Evolutionary conservation across 2,113 vertebrate species (phyloP).

Genomic region (Pachypanchax playfairii): DNA sequence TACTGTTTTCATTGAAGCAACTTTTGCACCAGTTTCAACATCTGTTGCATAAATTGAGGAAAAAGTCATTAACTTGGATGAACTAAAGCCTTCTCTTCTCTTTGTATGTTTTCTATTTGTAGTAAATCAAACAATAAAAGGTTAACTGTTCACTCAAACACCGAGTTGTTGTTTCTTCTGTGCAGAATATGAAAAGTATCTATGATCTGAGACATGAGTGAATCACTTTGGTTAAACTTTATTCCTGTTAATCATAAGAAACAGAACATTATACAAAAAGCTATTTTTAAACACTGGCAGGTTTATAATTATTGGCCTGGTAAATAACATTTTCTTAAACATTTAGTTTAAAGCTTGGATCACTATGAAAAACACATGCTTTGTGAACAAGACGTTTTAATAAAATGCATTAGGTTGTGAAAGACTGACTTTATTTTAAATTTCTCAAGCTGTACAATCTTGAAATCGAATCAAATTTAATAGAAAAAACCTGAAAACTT

Average conservation of each 20-base stretch:
- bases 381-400: not conserved
- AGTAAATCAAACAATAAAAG: conserved; percentile 54
- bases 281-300: not conserved
- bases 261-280: not conserved
- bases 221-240: not conserved
- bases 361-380: too few relatives aligned
- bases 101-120: conserved; percentile 58
- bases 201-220: not conserved
- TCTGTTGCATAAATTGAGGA: not conserved
- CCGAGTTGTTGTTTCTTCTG: not conserved
- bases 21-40: conserved; percentile 13
- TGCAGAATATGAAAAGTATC: not conserved
- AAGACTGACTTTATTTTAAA: not conserved
- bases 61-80: conserved; percentile 26
- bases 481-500: conserved; percentile 4
- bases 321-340: too few relatives aligned
- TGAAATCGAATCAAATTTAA: conserved; percentile 13
- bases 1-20: conserved; percentile 9
- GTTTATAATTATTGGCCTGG: too few relatives aligned
- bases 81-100: not conserved
- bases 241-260: not conserved
- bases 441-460: too few relatives aligned
- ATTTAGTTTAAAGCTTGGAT: too few relatives aligned
- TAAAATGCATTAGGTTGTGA: not conserved
- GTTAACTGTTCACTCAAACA: conserved; percentile 7